These are phyloP conservation scores for Elaphurus davidianus DNA, from an alignment of 2,113 vertebrate genomes.

Conservation along the genomic window DNA sequence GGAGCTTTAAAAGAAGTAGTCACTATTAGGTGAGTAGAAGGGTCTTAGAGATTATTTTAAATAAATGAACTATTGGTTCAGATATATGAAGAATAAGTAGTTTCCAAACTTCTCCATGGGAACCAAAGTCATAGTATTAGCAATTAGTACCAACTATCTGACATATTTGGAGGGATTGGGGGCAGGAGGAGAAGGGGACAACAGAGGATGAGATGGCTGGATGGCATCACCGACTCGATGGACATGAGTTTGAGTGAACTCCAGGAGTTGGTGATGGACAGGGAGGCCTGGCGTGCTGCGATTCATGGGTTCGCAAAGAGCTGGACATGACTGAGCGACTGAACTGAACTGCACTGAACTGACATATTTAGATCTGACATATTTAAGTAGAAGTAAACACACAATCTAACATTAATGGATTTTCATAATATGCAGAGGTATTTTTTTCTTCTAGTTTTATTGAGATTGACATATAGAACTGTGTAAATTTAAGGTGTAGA, in stretches of 20 bases:
- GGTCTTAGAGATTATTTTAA: neutral
- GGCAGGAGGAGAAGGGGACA: too few relatives aligned
- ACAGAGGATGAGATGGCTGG: too few relatives aligned
- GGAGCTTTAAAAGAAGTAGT: neutral
- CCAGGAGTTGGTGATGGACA: too few relatives aligned
- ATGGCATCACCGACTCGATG: too few relatives aligned
- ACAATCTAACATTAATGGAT: neutral
- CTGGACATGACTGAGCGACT: too few relatives aligned
- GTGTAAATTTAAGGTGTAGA: neutral
- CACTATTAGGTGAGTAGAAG: neutral
- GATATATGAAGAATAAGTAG: neutral
- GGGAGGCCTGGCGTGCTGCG: too few relatives aligned
- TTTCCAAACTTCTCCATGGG: neutral
- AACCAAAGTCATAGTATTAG: neutral
- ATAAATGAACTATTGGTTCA: neutral
- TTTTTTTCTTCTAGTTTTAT: neutral
- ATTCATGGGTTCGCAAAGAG: too few relatives aligned
- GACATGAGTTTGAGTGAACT: too few relatives aligned
- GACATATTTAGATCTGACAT: neutral
- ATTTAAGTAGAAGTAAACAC: neutral
- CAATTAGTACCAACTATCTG: neutral
- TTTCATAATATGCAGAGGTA: neutral
- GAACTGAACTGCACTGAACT: too few relatives aligned
- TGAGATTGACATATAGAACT: neutral
- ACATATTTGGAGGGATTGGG: neutral